Evolutionary conservation across 2,888 invertebrate genomes (phyloP).

Genomic region (Epiperipatus broadwayi): DNA sequence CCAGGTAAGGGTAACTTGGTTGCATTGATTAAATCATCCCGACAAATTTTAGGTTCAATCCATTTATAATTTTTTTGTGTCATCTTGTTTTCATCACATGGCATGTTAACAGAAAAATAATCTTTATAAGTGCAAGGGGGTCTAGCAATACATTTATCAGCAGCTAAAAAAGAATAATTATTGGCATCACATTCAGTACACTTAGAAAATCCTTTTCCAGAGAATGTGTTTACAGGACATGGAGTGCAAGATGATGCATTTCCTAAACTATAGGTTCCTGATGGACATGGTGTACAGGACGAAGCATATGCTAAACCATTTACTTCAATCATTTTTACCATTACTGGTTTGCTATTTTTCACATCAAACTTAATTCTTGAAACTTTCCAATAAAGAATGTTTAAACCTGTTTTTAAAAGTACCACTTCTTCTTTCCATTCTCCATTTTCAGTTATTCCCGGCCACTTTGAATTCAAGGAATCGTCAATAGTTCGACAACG

Average conservation of each 20-base stretch:
- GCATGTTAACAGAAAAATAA: conserved; percentile 32
- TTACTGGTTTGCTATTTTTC: conserved; percentile 27
- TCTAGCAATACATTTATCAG: conserved; percentile 28
- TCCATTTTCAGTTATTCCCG: conserved; percentile 30
- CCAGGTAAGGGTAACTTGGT: conserved; percentile 28
- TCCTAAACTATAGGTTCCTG: conserved; percentile 30
- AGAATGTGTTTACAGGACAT: conserved; percentile 33
- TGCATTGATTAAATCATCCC: conserved; percentile 28
- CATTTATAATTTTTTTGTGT: conserved; percentile 33
- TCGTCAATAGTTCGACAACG: conserved; percentile 33
- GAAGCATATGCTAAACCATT: too few species aligned
- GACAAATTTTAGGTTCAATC: conserved; percentile 37
- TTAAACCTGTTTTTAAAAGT: conserved; percentile 32
- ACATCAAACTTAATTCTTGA: conserved; percentile 28
- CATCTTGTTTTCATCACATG: conserved; percentile 32
- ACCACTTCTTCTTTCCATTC: conserved; percentile 30
- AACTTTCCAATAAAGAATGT: conserved; percentile 37
- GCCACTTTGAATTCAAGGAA: conserved; percentile 30
- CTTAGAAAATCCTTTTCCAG: conserved; percentile 27
- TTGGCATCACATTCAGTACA: conserved; percentile 30
- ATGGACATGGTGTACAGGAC: conserved; percentile 27
- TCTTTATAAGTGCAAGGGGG: conserved; percentile 34
- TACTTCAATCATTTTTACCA: conserved; percentile 30
- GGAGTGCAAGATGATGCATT: conserved; percentile 29
- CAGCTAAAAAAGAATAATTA: conserved; percentile 22